Percentiles rank a stretch among this genome's conserved stretches.
Evolutionary conservation across 2,797 vertebrate species (phyloP).

Genomic region (Sciurus vulgaris): DNA sequence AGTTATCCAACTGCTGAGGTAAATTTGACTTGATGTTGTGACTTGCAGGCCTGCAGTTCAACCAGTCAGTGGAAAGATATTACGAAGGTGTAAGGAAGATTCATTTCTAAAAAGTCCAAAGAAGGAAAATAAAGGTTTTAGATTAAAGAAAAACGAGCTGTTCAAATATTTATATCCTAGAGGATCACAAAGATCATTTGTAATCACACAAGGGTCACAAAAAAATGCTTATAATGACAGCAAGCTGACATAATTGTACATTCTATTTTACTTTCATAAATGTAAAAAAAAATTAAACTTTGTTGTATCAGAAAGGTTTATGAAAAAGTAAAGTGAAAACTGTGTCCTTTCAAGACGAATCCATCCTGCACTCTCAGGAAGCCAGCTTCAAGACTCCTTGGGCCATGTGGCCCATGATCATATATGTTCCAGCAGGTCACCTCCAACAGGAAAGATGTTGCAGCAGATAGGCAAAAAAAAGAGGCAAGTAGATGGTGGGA

Average conservation of each 20-base stretch:
- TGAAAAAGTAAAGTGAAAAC: constrained; percentile 16
- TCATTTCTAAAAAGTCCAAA: not conserved
- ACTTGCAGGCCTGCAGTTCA: not conserved
- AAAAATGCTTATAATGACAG: not conserved
- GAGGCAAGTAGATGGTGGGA: not conserved
- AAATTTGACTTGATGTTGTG: not conserved
- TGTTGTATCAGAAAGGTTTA: constrained; percentile 7
- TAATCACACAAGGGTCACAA: not conserved
- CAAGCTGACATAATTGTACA: not conserved
- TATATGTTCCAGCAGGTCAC: rapidly evolving
- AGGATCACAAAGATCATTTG: not conserved
- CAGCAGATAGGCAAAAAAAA: not conserved
- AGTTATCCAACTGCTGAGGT: not conserved
- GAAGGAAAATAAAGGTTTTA: not conserved
- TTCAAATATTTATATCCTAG: not conserved
- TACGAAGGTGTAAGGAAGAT: not conserved
- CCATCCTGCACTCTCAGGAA: not conserved
- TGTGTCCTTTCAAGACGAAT: not conserved
- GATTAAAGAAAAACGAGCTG: not conserved
- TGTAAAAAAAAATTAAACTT: not conserved
- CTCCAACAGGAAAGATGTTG: not conserved
- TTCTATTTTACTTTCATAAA: not conserved
- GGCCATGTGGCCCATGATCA: not conserved
- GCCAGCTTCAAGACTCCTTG: not conserved
- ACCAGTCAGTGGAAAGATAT: not conserved